Evolutionary conservation across 2,113 vertebrate species (phyloP).

Genomic region (Hystrix cristata): DNA sequence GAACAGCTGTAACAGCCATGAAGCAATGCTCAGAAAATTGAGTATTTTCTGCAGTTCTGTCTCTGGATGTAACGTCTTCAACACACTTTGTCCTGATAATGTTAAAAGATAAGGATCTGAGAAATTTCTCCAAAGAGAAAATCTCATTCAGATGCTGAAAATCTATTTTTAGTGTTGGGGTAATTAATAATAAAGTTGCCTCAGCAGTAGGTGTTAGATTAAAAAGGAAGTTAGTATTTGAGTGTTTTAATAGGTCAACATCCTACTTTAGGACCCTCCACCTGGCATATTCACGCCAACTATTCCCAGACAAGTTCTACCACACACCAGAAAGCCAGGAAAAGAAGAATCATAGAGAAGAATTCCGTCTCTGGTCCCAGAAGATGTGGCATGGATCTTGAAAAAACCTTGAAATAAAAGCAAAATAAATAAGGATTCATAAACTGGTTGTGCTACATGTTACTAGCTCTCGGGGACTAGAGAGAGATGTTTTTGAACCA

Average conservation of each 20-base stretch:
- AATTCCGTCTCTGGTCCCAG: neutral
- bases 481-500: neutral
- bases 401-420: neutral
- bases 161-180: constrained; percentile 53
- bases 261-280: neutral
- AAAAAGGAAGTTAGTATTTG: constrained; percentile 29
- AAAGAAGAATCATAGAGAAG: neutral
- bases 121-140: constrained; percentile 68
- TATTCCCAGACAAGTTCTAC: neutral
- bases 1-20: neutral
- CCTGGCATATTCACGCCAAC: neutral
- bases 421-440: neutral
- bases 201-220: constrained; percentile 37
- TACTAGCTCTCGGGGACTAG: neutral
- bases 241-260: constrained; percentile 59
- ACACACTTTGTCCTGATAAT: constrained; percentile 15
- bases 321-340: neutral
- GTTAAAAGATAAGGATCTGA: constrained; percentile 63
- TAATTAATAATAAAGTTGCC: constrained; percentile 61
- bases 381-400: neutral
- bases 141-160: constrained; percentile 31
- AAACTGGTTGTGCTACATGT: neutral
- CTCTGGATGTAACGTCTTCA: neutral
- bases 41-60: neutral
- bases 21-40: neutral